A percentile compares a stretch with the other conserved stretches of the same genome.
phyloP scores from a whole-genome alignment of 2,113 vertebrate species.

The Rousettus leschenaultii region DNA sequence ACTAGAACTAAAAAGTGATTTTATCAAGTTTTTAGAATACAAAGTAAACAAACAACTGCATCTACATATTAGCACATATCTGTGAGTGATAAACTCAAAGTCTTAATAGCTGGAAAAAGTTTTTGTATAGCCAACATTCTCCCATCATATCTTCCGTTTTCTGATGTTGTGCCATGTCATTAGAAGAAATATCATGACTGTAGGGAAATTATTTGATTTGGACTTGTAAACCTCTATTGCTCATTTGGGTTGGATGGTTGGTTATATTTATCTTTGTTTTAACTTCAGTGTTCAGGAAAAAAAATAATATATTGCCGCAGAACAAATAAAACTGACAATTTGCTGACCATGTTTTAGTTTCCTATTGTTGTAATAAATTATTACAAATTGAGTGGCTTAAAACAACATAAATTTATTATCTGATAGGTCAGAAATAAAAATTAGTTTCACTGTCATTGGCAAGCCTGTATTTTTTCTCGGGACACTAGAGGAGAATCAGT shows the following conservation, averaged over 20 bases:
- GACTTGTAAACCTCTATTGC: not conserved
- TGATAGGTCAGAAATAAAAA: not conserved
- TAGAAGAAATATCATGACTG: not conserved
- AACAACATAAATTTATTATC: not conserved
- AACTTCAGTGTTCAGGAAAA: not conserved
- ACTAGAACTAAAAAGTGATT: not conserved
- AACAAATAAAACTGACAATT: not conserved
- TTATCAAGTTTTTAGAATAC: not conserved
- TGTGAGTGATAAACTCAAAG: not conserved
- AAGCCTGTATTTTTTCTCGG: not conserved
- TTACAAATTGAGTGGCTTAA: not conserved
- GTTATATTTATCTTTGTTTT: not conserved
- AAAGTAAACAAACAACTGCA: not conserved
- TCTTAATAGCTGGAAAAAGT: not conserved
- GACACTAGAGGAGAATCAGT: not conserved
- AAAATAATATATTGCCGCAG: not conserved
- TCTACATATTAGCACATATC: not conserved
- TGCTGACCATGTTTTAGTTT: not conserved
- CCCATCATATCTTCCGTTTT: not conserved
- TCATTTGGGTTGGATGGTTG: not conserved
- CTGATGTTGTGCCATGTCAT: too few species aligned
- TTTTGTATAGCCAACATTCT: too few species aligned
- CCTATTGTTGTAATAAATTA: not conserved
- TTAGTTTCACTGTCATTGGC: not conserved
- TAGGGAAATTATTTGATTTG: not conserved